These are phyloP conservation scores for Xylota sylvarum DNA, from an alignment of 2,888 invertebrate genomes.

Conservation along the genomic window DNA sequence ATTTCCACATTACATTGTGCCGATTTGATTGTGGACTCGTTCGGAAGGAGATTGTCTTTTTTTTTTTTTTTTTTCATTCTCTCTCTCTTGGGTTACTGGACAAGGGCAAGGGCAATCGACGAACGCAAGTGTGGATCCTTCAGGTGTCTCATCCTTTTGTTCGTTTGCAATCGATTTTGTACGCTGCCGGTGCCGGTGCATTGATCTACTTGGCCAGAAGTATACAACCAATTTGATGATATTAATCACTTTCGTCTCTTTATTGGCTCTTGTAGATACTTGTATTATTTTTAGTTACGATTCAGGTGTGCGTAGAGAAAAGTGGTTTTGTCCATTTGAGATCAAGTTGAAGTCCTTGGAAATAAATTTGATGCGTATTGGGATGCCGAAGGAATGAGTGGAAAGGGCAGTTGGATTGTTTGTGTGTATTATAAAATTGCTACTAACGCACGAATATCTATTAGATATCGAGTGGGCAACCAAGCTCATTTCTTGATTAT, in stretches of 20 bases:
- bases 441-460: no score
- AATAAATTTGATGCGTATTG: conserved; percentile 16
- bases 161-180: conserved; percentile 50
- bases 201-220: conserved; percentile 30
- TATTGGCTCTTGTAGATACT: conserved; percentile 25
- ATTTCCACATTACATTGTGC: conserved; percentile 48
- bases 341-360: conserved; percentile 58
- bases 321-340: conserved; percentile 29
- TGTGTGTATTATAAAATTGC: no score
- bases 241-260: conserved; percentile 65
- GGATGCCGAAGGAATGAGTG: conserved; percentile 16
- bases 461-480: no score
- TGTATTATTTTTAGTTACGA: conserved; percentile 34
- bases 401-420: not conserved
- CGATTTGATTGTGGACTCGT: conserved; percentile 47
- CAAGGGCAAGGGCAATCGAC: conserved; percentile 34
- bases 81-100: not conserved
- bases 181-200: conserved; percentile 13
- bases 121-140: conserved; percentile 42
- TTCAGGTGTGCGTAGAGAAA: conserved; percentile 44
- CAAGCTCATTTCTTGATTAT: no score
- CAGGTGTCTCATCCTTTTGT: conserved; percentile 57
- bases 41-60: conserved; percentile 30
- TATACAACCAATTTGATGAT: conserved; percentile 63
- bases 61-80: conserved; percentile 4